Percentiles rank a stretch among this genome's conserved stretches.
Conservation (phyloP, 2,113 vertebrate species). For the Rynchops niger region DNA sequence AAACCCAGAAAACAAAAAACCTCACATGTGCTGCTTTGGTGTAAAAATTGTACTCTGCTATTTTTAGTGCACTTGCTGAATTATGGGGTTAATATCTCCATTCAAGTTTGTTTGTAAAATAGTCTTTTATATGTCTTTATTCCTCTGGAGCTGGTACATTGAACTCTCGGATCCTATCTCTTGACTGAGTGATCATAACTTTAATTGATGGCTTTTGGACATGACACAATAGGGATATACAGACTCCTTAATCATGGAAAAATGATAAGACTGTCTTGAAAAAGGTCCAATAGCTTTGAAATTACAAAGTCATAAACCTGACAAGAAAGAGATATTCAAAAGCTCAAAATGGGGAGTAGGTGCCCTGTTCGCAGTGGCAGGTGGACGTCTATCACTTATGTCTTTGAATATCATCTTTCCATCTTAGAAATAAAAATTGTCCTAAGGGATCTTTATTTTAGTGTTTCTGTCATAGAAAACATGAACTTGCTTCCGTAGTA, state of each 20-base stretch:
- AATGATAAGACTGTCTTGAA: neutral
- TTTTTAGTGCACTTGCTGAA: neutral
- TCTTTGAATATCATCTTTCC: neutral
- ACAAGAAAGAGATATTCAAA: neutral
- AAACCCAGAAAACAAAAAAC: neutral
- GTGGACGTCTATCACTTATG: neutral
- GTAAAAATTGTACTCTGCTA: neutral
- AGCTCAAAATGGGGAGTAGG: neutral
- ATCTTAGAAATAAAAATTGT: neutral
- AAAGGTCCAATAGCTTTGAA: neutral
- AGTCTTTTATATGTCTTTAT: neutral
- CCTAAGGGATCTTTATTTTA: neutral
- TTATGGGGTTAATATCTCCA: neutral
- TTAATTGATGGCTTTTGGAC: neutral
- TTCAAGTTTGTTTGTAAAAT: neutral
- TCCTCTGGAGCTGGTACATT: neutral
- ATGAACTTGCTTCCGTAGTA: neutral
- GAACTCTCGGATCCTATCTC: neutral
- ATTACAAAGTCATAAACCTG: neutral
- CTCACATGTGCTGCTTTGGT: neutral
- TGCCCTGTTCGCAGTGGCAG: neutral
- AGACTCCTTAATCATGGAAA: neutral
- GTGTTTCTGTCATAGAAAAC: neutral
- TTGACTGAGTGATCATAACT: neutral
- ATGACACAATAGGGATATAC: neutral